Evolutionary conservation across 2,888 invertebrate genomes (phyloP).

Genomic region (Microctonus aethiopoides): DNA sequence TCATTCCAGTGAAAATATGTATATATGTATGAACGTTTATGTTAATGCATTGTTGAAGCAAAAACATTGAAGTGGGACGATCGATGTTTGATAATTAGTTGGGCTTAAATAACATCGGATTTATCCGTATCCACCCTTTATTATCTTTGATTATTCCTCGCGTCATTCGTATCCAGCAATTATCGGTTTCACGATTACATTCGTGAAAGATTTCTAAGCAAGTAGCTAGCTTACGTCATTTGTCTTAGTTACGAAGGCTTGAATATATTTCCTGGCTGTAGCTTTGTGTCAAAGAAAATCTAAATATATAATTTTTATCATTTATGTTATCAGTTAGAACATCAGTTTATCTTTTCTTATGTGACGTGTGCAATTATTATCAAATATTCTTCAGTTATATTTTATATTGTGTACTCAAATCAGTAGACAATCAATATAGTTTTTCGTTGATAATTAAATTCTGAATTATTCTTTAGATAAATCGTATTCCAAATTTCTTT

Average conservation of each 20-base stretch:
- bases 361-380: too few relatives aligned
- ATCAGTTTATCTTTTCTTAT: too few relatives aligned
- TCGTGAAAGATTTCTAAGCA: conserved; percentile 8
- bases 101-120: conserved; percentile 36
- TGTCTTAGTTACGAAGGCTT: conserved; percentile 33
- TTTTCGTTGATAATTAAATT: too few relatives aligned
- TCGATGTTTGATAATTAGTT: conserved; percentile 44
- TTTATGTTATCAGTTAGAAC: conserved; percentile 32
- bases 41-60: conserved; percentile 17
- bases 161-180: conserved; percentile 56
- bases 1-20: not conserved
- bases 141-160: conserved; percentile 58
- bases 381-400: too few relatives aligned
- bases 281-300: conserved; percentile 17
- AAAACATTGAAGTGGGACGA: conserved; percentile 31
- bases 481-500: too few relatives aligned
- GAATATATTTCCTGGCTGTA: conserved; percentile 33
- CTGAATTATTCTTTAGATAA: too few relatives aligned
- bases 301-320: conserved; percentile 33
- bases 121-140: conserved; percentile 47
- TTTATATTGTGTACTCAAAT: too few relatives aligned
- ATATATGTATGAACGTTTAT: not conserved
- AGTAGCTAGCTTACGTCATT: conserved; percentile 36
- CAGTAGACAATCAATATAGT: too few relatives aligned
- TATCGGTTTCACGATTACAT: conserved; percentile 49